phyloP scores from a whole-genome alignment of 2,113 vertebrate genomes.

The Terrapene triunguis region DNA sequence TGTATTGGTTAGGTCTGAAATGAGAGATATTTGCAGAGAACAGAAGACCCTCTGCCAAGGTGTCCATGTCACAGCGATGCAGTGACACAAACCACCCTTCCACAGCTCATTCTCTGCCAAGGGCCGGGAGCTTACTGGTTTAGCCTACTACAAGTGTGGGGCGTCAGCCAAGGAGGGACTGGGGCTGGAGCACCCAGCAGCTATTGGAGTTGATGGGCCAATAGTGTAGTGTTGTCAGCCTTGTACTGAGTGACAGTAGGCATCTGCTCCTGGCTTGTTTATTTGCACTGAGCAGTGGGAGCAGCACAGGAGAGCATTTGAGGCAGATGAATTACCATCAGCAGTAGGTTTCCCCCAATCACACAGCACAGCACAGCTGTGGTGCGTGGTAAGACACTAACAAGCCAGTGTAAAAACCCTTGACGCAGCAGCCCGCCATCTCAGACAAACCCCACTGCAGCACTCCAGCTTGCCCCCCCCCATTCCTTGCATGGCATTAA shows the following conservation, averaged over 20 bases:
- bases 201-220: fast-evolving
- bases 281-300: background rate
- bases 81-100: background rate
- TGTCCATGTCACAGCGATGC: background rate
- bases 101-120: fast-evolving
- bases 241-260: background rate
- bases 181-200: fast-evolving
- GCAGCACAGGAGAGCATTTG: background rate
- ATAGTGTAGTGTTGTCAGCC: background rate
- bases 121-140: background rate
- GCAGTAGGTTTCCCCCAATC: background rate
- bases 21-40: background rate
- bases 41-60: background rate
- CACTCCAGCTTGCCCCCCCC: background rate
- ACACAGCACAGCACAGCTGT: background rate
- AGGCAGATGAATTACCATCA: background rate
- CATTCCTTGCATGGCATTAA: background rate
- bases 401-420: background rate
- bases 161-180: background rate
- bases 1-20: background rate
- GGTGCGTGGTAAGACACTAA: background rate
- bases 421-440: background rate
- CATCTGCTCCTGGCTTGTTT: background rate
- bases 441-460: background rate
- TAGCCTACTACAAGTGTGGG: background rate